Percentiles rank a stretch among this genome's conserved stretches.
Evolutionary conservation across 2,113 vertebrate genomes (phyloP).

Genomic region (Xenopus laevis): DNA sequence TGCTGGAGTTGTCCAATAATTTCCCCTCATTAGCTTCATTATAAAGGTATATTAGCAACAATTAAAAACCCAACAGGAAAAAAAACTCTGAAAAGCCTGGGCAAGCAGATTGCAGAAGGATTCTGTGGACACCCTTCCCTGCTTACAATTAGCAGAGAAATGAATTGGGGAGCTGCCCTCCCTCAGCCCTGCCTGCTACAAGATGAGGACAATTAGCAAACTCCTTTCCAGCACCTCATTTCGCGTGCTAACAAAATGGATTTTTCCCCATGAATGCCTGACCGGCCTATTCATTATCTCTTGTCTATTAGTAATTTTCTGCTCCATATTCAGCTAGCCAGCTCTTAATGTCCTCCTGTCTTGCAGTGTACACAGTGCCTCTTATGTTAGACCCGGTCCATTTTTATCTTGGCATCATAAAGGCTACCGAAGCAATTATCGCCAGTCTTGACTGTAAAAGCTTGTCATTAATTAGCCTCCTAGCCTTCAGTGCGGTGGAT

Average conservation of each 20-base stretch:
- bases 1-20: slow-evolving; percentile 66
- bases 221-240: slow-evolving; percentile 71
- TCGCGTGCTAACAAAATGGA: slow-evolving; percentile 69
- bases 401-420: slow-evolving; percentile 82
- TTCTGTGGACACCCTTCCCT: slow-evolving; percentile 64
- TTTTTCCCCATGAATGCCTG: slow-evolving; percentile 68
- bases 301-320: slow-evolving; percentile 56
- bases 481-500: slow-evolving; percentile 78
- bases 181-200: slow-evolving; percentile 63
- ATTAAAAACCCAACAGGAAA: slow-evolving; percentile 67
- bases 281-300: slow-evolving; percentile 74
- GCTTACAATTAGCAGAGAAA: slow-evolving; percentile 68
- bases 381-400: slow-evolving; percentile 77
- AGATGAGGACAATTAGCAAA: slow-evolving; percentile 73
- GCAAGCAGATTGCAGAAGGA: slow-evolving; percentile 64
- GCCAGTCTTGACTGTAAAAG: slow-evolving; percentile 82
- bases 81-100: slow-evolving; percentile 56
- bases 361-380: slow-evolving; percentile 70
- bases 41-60: slow-evolving; percentile 70
- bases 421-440: slow-evolving; percentile 87
- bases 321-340: slow-evolving; percentile 72
- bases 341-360: slow-evolving; percentile 70
- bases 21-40: slow-evolving; percentile 75
- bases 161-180: slow-evolving; percentile 68
- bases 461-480: slow-evolving; percentile 93